phyloP scores from a whole-genome alignment of 2,113 vertebrate species.

The Solenodon paradoxus region DNA sequence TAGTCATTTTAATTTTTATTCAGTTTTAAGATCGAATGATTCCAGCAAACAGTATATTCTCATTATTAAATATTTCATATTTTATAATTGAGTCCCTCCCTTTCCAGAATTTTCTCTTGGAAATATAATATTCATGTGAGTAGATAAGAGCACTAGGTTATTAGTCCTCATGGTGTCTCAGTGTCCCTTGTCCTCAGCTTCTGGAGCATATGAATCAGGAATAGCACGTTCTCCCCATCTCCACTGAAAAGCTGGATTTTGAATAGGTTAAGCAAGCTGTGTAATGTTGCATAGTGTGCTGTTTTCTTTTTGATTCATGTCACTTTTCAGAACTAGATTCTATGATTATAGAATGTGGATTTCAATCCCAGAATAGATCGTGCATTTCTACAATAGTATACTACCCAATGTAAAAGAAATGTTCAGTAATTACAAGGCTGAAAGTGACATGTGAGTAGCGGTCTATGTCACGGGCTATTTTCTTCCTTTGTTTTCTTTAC shows the following conservation, averaged over 20 bases:
- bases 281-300: not conserved
- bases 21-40: not conserved
- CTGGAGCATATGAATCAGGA: not conserved
- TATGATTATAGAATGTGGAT: not conserved
- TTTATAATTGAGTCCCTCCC: not conserved
- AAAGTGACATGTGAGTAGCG: not conserved
- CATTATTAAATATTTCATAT: not conserved
- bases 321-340: not conserved
- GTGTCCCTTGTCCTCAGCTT: no score
- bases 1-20: not conserved
- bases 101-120: not conserved
- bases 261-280: not conserved
- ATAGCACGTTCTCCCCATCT: not conserved
- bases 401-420: not conserved
- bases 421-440: not conserved
- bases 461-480: not conserved
- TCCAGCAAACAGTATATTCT: not conserved
- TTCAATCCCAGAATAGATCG: not conserved
- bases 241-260: not conserved
- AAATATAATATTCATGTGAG: not conserved
- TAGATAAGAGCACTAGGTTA: not conserved
- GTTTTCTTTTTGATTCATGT: not conserved
- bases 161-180: not conserved
- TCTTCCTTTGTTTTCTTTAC: not conserved
- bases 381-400: not conserved